phyloP scores from a whole-genome alignment of 2,113 vertebrate genomes.

The Prinia subflava region DNA sequence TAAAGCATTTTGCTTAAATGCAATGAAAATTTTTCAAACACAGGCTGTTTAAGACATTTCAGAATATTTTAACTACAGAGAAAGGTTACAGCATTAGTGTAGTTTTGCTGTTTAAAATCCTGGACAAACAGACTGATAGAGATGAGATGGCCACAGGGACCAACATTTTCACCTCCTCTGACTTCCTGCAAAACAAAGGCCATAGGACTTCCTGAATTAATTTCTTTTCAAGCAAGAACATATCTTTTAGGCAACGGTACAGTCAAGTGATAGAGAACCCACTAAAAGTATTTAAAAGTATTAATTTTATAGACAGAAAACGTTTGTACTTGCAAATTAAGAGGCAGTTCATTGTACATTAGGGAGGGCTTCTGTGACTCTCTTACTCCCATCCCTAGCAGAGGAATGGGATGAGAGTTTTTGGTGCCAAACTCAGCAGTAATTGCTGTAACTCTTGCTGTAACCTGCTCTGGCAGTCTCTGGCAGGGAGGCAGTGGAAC shows the following conservation, averaged over 20 bases:
- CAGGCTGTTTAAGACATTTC: neutral
- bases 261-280: neutral
- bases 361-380: neutral
- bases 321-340: neutral
- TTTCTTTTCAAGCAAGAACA: neutral
- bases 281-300: neutral
- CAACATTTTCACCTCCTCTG: constrained; percentile 7
- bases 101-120: neutral
- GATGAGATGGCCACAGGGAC: neutral
- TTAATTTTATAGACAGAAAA: neutral
- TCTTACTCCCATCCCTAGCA: neutral
- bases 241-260: neutral
- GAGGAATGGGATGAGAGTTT: neutral
- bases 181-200: constrained; percentile 39
- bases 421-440: neutral
- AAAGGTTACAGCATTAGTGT: neutral
- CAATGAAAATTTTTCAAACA: neutral
- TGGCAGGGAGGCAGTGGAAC: neutral
- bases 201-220: constrained; percentile 16
- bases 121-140: neutral
- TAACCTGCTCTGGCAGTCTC: neutral
- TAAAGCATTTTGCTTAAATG: neutral
- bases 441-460: neutral
- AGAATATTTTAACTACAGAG: neutral
- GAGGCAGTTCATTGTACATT: neutral